phyloP scores from a whole-genome alignment of 2,797 vertebrate genomes.

The Falco columbarius region DNA sequence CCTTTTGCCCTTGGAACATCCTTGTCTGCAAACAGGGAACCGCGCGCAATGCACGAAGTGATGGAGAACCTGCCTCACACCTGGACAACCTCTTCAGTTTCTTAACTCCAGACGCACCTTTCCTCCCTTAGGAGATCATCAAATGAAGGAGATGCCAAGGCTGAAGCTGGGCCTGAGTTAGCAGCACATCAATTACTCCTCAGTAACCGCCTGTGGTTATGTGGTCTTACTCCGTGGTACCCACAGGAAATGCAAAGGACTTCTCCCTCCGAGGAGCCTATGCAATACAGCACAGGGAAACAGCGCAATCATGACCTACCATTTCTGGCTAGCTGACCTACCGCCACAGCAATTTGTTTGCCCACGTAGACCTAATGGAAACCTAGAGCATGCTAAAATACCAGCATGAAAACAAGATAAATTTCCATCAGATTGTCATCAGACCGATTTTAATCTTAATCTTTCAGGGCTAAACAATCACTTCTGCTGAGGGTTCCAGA shows the following conservation, averaged over 20 bases:
- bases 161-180: background rate
- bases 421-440: background rate
- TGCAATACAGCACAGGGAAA: background rate
- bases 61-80: background rate
- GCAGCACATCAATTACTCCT: background rate
- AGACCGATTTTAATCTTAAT: slow-evolving; percentile 12
- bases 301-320: accelerated
- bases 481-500: slow-evolving; percentile 25
- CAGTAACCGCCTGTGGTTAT: background rate
- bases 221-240: background rate
- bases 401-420: background rate
- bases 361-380: background rate
- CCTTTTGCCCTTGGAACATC: background rate
- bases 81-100: background rate
- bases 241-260: background rate
- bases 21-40: background rate
- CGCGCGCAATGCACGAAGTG: accelerated
- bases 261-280: background rate
- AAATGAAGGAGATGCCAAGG: background rate
- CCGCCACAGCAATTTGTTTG: background rate
- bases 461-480: slow-evolving; percentile 11
- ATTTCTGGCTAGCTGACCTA: background rate
- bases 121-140: background rate
- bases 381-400: background rate
- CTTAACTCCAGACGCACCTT: background rate